phyloP scores from a whole-genome alignment of 2,797 vertebrate species.

The Spinus pinus region DNA sequence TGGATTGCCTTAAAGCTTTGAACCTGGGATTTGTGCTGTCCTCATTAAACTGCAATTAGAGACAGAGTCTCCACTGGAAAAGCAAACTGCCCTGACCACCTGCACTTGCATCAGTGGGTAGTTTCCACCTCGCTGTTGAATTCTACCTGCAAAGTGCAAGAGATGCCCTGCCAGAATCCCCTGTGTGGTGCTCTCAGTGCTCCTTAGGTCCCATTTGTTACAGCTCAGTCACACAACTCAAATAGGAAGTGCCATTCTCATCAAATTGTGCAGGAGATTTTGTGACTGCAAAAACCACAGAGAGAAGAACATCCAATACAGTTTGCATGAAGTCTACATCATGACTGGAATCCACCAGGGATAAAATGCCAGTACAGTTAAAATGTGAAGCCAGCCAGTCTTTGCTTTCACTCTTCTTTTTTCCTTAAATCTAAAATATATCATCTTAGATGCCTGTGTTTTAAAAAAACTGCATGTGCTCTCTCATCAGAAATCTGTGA shows the following conservation, averaged over 20 bases:
- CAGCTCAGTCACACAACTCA: slow-evolving; percentile 10
- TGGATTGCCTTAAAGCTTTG: neutral
- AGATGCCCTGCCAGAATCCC: neutral
- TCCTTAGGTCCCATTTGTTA: neutral
- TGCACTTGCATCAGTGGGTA: neutral
- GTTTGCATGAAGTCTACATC: slow-evolving; percentile 5
- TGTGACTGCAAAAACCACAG: neutral
- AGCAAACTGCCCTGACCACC: neutral
- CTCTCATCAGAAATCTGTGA: slow-evolving; percentile 24
- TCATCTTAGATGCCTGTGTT: neutral
- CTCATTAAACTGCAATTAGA: neutral
- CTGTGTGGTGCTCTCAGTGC: neutral
- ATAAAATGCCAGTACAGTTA: neutral
- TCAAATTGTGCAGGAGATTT: neutral
- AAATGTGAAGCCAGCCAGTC: neutral
- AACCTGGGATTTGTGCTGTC: neutral
- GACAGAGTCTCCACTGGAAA: neutral
- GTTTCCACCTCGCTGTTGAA: neutral
- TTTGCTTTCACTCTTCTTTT: neutral
- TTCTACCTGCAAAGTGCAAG: neutral
- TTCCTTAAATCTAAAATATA: neutral
- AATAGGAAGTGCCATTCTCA: slow-evolving; percentile 19
- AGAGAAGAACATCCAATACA: neutral
- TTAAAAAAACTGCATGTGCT: neutral
- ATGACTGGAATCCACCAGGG: slow-evolving; percentile 17